These are phyloP conservation scores for Choreutis nemorana DNA, from an alignment of 2,888 invertebrate genomes.

Conservation along the genomic window DNA sequence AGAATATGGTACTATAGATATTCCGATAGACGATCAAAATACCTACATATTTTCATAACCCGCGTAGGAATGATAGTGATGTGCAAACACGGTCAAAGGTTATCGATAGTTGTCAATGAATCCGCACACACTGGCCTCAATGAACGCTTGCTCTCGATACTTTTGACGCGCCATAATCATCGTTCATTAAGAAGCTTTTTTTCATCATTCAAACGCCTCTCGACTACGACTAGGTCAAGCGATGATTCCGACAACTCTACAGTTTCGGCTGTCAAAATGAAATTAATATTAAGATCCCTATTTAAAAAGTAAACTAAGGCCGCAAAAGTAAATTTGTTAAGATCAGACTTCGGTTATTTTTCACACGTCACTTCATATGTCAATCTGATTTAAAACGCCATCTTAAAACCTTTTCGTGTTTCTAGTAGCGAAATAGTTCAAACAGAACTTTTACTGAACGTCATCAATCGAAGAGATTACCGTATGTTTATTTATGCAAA, in stretches of 20 bases:
- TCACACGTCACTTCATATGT: slow-evolving; percentile 18
- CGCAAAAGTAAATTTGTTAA: slow-evolving; percentile 11
- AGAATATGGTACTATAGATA: no score
- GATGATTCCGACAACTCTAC: slow-evolving; percentile 17
- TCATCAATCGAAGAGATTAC: slow-evolving; percentile 18
- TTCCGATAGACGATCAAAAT: no score
- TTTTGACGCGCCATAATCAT: slow-evolving; percentile 19
- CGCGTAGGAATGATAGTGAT: slow-evolving; percentile 11
- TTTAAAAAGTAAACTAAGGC: slow-evolving; percentile 2
- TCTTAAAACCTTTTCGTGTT: slow-evolving; percentile 13
- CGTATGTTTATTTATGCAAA: slow-evolving; percentile 16
- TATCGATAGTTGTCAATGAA: slow-evolving; percentile 21
- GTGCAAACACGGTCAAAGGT: slow-evolving; percentile 18
- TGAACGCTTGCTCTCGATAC: slow-evolving; percentile 18
- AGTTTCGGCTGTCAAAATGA: slow-evolving; percentile 13
- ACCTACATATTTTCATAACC: no score
- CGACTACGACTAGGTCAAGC: slow-evolving; percentile 23
- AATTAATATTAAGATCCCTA: slow-evolving; percentile 4
- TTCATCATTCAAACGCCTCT: slow-evolving; percentile 16
- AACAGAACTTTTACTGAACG: slow-evolving; percentile 11
- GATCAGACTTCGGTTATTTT: slow-evolving; percentile 14
- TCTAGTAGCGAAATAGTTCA: slow-evolving; percentile 16
- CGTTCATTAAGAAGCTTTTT: slow-evolving; percentile 22
- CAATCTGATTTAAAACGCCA: slow-evolving; percentile 12
- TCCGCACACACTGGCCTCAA: slow-evolving; percentile 15